Evolutionary conservation across 1,140 invertebrate genomes (phyloP).

Genomic region (Notospermus geniculatus): DNA sequence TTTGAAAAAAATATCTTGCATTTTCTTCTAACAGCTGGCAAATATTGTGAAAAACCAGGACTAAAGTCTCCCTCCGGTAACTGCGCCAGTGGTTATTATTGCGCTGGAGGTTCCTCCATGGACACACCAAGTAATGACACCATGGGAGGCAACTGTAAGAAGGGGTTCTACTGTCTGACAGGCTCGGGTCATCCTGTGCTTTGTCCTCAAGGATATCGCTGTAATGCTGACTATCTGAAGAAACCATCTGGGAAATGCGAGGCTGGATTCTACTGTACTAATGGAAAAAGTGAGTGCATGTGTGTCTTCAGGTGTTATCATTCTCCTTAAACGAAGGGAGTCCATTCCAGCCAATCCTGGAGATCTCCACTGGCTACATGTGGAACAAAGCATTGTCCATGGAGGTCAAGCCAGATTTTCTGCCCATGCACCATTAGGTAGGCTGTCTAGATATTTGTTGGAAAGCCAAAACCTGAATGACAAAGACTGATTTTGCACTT

Average conservation of each 20-base stretch:
- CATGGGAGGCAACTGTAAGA: slow-evolving; percentile 31
- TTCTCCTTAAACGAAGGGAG: too few species aligned
- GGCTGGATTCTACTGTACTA: slow-evolving; percentile 43
- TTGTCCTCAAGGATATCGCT: slow-evolving; percentile 42
- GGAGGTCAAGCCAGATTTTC: too few species aligned
- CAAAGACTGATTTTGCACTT: too few species aligned
- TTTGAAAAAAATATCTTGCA: neutral
- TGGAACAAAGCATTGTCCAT: too few species aligned
- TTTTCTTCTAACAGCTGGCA: slow-evolving; percentile 28
- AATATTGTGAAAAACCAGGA: slow-evolving; percentile 34
- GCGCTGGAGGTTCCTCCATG: slow-evolving; percentile 32
- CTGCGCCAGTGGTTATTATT: slow-evolving; percentile 45
- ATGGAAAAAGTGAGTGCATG: slow-evolving; percentile 22
- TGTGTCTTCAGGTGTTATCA: too few species aligned
- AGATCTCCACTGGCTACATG: slow-evolving; percentile 38
- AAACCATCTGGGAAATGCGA: slow-evolving; percentile 35
- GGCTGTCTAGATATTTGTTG: too few species aligned
- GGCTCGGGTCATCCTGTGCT: slow-evolving; percentile 31
- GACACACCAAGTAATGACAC: slow-evolving; percentile 26
- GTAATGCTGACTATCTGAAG: slow-evolving; percentile 33
- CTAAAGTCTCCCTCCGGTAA: slow-evolving; percentile 32
- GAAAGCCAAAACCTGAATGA: too few species aligned
- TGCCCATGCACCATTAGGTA: too few species aligned
- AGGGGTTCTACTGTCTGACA: slow-evolving; percentile 37
- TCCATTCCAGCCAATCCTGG: slow-evolving; percentile 47